A percentile compares a stretch with the other conserved stretches of the same genome.
phyloP scores from a whole-genome alignment of 2,888 invertebrate genomes.

The Lithophane semibrunnea region DNA sequence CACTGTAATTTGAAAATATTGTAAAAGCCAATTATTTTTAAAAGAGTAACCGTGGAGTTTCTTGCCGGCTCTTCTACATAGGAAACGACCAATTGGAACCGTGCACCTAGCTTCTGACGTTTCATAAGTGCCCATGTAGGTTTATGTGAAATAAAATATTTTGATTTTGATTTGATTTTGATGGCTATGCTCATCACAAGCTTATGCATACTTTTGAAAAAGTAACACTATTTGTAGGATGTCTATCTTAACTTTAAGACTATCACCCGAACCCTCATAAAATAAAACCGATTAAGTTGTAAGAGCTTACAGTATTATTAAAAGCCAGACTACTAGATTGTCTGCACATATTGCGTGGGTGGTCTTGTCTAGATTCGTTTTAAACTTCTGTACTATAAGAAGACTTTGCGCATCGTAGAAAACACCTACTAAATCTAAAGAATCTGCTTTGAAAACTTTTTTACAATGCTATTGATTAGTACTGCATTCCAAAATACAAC shows the following conservation, averaged over 20 bases:
- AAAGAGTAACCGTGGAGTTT: too few species aligned
- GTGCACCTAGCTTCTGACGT: too few species aligned
- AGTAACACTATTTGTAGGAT: constrained; percentile 40
- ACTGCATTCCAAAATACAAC: too few species aligned
- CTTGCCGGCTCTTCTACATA: too few species aligned
- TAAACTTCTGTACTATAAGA: constrained; percentile 6
- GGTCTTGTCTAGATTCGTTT: constrained; percentile 39
- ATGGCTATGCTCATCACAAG: neutral
- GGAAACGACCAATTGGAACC: too few species aligned
- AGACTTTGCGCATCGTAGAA: neutral
- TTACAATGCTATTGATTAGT: too few species aligned
- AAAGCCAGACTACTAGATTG: constrained; percentile 53
- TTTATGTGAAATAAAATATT: too few species aligned
- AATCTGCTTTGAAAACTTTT: neutral
- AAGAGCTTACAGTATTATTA: constrained; percentile 56
- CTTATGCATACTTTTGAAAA: constrained; percentile 20
- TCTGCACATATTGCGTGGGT: constrained; percentile 62
- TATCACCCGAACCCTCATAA: constrained; percentile 43
- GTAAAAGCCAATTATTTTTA: too few species aligned
- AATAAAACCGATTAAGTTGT: constrained; percentile 58
- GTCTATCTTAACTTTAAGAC: constrained; percentile 34
- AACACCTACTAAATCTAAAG: neutral
- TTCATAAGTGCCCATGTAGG: too few species aligned
- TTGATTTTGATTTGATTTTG: too few species aligned
- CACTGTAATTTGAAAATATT: too few species aligned